Percentiles rank a stretch among this genome's conserved stretches.
phyloP scores from a whole-genome alignment of 2,797 vertebrate species.

The Amphiprion clarkii region DNA sequence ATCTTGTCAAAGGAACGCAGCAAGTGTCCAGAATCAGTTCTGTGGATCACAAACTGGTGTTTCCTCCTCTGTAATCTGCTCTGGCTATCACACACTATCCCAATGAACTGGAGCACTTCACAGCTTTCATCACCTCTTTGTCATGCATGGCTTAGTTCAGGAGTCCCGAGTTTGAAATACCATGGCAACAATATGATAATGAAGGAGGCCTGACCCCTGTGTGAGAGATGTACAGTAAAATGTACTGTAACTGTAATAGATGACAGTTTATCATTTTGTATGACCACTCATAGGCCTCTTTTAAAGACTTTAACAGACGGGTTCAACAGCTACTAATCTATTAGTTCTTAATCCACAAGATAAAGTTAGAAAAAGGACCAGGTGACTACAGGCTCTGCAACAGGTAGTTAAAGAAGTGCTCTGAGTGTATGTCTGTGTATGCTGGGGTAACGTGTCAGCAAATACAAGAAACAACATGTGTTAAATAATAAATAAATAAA shows the following conservation, averaged over 20 bases:
- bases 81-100: neutral
- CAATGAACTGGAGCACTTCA: conserved; percentile 9
- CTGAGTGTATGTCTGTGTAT: neutral
- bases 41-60: conserved; percentile 3
- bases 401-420: neutral
- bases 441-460: neutral
- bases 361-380: neutral
- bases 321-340: neutral
- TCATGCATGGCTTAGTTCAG: conserved; percentile 38
- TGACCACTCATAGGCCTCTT: neutral
- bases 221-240: conserved; percentile 27
- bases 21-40: conserved; percentile 12
- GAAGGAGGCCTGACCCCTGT: conserved; percentile 42
- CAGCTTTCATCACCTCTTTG: conserved; percentile 42
- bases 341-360: neutral
- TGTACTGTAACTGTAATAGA: too few species aligned
- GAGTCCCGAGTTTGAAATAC: conserved; percentile 63
- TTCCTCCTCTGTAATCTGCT: conserved; percentile 7
- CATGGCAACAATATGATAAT: conserved; percentile 83
- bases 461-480: neutral
- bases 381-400: neutral
- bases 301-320: neutral
- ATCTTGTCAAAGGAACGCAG: conserved; percentile 45
- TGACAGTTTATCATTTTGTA: neutral
- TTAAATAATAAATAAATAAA: neutral